Conservation (phyloP, 2,797 vertebrate genomes). For the Sebastes reedi region DNA sequence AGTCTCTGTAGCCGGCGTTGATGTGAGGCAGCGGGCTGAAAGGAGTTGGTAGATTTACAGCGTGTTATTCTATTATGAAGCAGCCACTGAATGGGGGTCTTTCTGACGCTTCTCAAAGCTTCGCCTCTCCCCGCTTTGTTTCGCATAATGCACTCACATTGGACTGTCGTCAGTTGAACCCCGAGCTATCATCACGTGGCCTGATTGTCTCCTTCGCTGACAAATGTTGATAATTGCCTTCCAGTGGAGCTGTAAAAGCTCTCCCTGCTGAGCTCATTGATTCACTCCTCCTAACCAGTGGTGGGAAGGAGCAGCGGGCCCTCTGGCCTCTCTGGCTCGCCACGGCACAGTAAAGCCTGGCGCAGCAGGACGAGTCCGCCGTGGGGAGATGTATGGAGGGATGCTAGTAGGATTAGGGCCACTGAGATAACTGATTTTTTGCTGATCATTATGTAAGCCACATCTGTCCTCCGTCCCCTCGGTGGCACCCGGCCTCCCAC, state of each 20-base stretch:
- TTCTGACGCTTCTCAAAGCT: not conserved
- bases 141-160: slow-evolving; percentile 22
- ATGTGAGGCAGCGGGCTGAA: slow-evolving; percentile 14
- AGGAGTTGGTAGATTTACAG: not conserved
- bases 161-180: slow-evolving; percentile 26
- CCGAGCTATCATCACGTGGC: slow-evolving; percentile 4
- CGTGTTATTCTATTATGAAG: slow-evolving; percentile 22
- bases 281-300: slow-evolving; percentile 25
- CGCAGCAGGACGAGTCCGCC: not conserved
- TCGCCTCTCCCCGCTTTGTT: slow-evolving; percentile 4
- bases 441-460: slow-evolving; percentile 63
- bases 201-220: slow-evolving; percentile 32
- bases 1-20: not conserved
- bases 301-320: slow-evolving; percentile 13
- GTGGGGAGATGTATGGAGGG: slow-evolving; percentile 22
- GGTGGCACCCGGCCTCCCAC: slow-evolving; percentile 32
- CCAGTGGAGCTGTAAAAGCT: slow-evolving; percentile 47
- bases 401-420: slow-evolving; percentile 58
- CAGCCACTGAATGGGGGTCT: not conserved
- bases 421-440: slow-evolving; percentile 58
- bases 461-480: slow-evolving; percentile 64
- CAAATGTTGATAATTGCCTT: slow-evolving; percentile 52
- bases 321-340: slow-evolving; percentile 23
- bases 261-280: slow-evolving; percentile 28
- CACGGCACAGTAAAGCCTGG: slow-evolving; percentile 14